A percentile compares a stretch with the other conserved stretches of the same genome.
phyloP scores from a whole-genome alignment of 92 coral and sea anemone species.

The Paragorgia papillata region DNA sequence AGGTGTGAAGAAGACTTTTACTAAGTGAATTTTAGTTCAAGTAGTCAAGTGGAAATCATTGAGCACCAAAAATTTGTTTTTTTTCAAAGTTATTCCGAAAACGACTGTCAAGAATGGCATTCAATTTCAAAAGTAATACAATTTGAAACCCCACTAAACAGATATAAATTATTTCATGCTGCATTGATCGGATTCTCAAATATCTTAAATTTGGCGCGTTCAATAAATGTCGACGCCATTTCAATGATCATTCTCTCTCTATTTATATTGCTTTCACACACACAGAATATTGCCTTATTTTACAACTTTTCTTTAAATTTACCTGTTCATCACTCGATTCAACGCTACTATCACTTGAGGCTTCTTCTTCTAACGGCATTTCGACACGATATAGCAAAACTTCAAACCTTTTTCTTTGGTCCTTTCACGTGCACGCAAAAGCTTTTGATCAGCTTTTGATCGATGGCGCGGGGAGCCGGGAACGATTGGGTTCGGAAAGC shows the following conservation, averaged over 20 bases:
- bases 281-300: background rate
- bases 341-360: conserved; percentile 38
- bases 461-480: conserved; percentile 7
- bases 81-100: no score
- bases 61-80: no score
- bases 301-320: background rate
- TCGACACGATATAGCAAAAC: background rate
- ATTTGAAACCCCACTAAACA: no score
- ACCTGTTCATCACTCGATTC: conserved; percentile 49
- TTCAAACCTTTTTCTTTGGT: background rate
- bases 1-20: no score
- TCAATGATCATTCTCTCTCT: background rate
- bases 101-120: no score
- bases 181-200: background rate
- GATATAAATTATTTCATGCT: background rate
- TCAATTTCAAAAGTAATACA: no score
- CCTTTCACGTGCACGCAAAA: conserved; percentile 21
- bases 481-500: no score
- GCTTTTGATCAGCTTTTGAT: conserved; percentile 15
- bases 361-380: conserved; percentile 35
- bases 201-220: conserved; percentile 14
- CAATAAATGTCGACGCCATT: conserved; percentile 12
- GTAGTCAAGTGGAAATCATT: no score
- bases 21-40: no score
- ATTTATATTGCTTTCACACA: background rate